Evolutionary conservation across 2,113 vertebrate genomes (phyloP).

Genomic region (Stigmatopora argus): DNA sequence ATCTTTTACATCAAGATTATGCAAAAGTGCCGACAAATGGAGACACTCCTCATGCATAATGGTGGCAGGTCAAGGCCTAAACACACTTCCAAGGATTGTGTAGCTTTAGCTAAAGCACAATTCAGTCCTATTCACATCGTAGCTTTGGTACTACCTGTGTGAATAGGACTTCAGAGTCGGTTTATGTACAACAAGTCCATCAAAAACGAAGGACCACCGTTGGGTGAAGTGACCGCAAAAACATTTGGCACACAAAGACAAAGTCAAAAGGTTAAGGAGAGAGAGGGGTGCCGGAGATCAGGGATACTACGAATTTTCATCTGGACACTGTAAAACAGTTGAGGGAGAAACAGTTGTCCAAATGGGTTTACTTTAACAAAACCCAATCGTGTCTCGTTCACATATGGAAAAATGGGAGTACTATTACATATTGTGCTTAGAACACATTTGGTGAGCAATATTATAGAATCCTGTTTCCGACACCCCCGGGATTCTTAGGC

Average conservation of each 20-base stretch:
- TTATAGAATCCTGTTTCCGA: neutral
- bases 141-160: neutral
- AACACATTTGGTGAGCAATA: too few species aligned
- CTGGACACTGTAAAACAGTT: neutral
- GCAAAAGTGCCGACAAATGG: neutral
- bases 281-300: neutral
- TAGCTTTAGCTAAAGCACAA: neutral
- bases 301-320: neutral
- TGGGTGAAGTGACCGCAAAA: too few species aligned
- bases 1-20: conserved; percentile 4
- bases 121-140: neutral
- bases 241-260: neutral
- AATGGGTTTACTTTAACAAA: neutral
- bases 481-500: neutral
- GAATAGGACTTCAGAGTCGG: neutral
- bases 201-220: too few species aligned
- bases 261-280: neutral
- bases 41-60: neutral
- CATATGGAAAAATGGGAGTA: too few species aligned
- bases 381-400: too few species aligned
- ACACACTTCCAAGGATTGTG: neutral
- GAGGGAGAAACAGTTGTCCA: neutral
- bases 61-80: neutral
- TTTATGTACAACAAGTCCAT: too few species aligned
- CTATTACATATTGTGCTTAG: too few species aligned